phyloP scores from a whole-genome alignment of 2,113 vertebrate species.

The Coracopsis vasa region DNA sequence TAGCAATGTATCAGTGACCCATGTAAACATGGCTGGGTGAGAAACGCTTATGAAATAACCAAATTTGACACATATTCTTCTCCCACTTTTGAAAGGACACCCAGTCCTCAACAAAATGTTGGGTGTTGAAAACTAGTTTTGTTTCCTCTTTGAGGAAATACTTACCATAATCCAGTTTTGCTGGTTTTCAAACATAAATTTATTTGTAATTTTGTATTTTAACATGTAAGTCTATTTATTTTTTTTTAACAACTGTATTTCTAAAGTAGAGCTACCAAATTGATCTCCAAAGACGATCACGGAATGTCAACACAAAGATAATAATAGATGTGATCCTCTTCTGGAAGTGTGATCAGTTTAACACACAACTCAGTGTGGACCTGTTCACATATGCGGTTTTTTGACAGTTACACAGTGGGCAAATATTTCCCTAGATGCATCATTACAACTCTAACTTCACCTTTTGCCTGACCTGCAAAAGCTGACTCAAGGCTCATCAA shows the following conservation, averaged over 20 bases:
- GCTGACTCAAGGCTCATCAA: not conserved
- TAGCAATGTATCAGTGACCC: not conserved
- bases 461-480: not conserved
- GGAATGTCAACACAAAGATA: not conserved
- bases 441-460: not conserved
- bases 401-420: not conserved
- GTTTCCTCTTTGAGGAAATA: not conserved
- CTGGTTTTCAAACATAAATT: not conserved
- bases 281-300: not conserved
- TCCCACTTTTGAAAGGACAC: not conserved
- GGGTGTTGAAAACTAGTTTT: not conserved
- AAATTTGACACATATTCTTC: not conserved
- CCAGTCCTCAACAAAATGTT: not conserved
- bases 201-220: not conserved
- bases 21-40: not conserved
- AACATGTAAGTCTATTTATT: not conserved
- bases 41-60: not conserved
- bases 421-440: rapidly evolving
- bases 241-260: not conserved
- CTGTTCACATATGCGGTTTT: not conserved
- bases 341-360: not conserved
- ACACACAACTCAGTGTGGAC: not conserved
- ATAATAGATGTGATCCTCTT: not conserved
- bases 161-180: not conserved
- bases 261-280: not conserved